These are phyloP conservation scores for Piprites chloris DNA, from an alignment of 2,113 vertebrate genomes.

Conservation along the genomic window DNA sequence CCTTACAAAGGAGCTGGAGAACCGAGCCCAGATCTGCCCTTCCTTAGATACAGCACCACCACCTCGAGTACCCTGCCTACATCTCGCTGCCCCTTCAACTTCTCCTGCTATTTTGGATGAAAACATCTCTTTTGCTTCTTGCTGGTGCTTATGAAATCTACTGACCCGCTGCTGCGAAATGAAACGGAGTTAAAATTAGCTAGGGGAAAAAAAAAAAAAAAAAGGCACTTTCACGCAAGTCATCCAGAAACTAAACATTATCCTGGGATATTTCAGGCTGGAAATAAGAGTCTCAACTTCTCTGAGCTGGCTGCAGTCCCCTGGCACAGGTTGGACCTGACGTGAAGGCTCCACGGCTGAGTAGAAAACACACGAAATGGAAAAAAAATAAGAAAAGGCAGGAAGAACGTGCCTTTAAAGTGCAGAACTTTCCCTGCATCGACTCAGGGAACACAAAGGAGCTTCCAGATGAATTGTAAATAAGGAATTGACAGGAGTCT, in stretches of 20 bases:
- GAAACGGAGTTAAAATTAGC: constrained; percentile 40
- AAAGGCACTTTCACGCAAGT: not conserved
- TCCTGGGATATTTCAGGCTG: constrained; percentile 8
- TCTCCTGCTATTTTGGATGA: not conserved
- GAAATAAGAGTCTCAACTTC: not conserved
- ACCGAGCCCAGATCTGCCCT: accelerated
- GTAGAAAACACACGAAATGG: not conserved
- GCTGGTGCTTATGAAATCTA: not conserved
- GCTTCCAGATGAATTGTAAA: not conserved
- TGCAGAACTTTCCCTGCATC: not conserved
- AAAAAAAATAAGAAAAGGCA: not conserved
- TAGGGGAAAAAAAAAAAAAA: not conserved
- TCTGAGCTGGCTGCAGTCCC: constrained; percentile 27
- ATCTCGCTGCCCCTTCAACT: not conserved
- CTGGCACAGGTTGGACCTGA: not conserved
- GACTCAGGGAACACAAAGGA: not conserved
- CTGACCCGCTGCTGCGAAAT: not conserved
- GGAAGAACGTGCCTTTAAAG: not conserved
- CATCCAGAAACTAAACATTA: constrained; percentile 29
- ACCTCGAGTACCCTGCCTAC: not conserved
- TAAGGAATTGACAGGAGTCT: not conserved
- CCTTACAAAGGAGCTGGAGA: not conserved
- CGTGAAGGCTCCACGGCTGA: not conserved
- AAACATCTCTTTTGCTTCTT: not conserved
- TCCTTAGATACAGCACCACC: not conserved